Percentiles rank a stretch among this genome's conserved stretches.
phyloP scores from a whole-genome alignment of 1,140 invertebrate genomes.

The Drosophila arizonae region DNA sequence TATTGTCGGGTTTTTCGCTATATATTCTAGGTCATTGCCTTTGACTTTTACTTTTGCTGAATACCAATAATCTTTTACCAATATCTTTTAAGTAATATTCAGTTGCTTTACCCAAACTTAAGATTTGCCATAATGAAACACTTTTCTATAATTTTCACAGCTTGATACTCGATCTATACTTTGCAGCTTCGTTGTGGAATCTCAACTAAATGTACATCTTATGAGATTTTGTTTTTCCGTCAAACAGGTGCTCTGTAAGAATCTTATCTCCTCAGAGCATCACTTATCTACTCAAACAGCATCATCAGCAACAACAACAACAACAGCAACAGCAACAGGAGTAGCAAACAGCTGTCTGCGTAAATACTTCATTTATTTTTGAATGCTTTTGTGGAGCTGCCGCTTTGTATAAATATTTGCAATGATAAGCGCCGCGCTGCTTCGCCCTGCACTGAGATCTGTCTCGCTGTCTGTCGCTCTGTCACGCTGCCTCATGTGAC shows the following conservation, averaged over 20 bases:
- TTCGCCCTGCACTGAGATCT: conserved; percentile 3
- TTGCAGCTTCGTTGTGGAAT: conserved; percentile 22
- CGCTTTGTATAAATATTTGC: conserved; percentile 22
- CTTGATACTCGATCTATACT: background rate
- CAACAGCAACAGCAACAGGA: background rate
- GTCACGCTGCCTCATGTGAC: conserved; percentile 25
- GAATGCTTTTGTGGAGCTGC: conserved; percentile 13
- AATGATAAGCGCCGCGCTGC: conserved; percentile 25
- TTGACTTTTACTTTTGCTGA: conserved; percentile 69
- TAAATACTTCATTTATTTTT: conserved; percentile 51
- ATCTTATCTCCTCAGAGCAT: conserved; percentile 36
- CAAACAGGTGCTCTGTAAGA: conserved; percentile 7
- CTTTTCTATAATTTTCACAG: background rate
- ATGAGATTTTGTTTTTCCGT: conserved; percentile 9
- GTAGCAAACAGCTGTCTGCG: conserved; percentile 15
- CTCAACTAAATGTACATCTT: conserved; percentile 30
- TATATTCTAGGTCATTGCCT: conserved; percentile 72
- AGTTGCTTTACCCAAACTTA: conserved; percentile 25
- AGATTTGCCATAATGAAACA: conserved; percentile 8
- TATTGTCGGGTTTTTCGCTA: conserved; percentile 8
- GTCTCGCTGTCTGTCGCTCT: background rate
- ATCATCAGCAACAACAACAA: conserved; percentile 2
- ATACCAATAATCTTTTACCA: background rate
- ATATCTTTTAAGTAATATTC: background rate
- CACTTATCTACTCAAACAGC: conserved; percentile 21